Conservation (phyloP, 1,140 invertebrate genomes). For the Atta cephalotes region DNA sequence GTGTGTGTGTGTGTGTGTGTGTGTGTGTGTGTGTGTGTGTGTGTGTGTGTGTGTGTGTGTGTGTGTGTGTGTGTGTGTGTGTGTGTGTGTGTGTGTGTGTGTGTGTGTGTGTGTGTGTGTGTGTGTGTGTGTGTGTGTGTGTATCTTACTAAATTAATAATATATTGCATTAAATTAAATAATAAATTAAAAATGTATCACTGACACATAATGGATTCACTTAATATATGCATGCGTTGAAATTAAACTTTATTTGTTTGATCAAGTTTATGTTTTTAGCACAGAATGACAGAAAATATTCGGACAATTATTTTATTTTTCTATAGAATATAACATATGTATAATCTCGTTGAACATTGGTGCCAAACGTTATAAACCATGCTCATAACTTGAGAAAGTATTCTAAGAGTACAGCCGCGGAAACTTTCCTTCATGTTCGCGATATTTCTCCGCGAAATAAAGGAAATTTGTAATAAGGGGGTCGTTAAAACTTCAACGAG, state of each 20-base stretch:
- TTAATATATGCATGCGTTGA: background rate
- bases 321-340: background rate
- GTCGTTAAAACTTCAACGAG: constrained; percentile 61
- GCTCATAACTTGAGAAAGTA: constrained; percentile 37
- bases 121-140: too few relatives aligned
- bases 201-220: background rate
- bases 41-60: too few relatives aligned
- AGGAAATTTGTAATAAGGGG: constrained; percentile 61
- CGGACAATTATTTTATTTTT: background rate
- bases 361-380: constrained; percentile 37
- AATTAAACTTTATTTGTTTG: background rate
- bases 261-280: background rate
- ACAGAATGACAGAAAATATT: background rate
- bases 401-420: constrained; percentile 19
- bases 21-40: too few relatives aligned
- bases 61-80: too few relatives aligned
- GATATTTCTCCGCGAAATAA: constrained; percentile 62
- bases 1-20: too few relatives aligned
- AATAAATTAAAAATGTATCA: background rate
- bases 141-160: background rate
- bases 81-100: too few relatives aligned
- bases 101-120: too few relatives aligned
- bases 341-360: background rate
- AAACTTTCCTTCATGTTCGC: constrained; percentile 47
- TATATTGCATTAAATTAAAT: background rate